phyloP scores from a whole-genome alignment of 1,140 invertebrate genomes.

The Aradophagus sp. region DNA sequence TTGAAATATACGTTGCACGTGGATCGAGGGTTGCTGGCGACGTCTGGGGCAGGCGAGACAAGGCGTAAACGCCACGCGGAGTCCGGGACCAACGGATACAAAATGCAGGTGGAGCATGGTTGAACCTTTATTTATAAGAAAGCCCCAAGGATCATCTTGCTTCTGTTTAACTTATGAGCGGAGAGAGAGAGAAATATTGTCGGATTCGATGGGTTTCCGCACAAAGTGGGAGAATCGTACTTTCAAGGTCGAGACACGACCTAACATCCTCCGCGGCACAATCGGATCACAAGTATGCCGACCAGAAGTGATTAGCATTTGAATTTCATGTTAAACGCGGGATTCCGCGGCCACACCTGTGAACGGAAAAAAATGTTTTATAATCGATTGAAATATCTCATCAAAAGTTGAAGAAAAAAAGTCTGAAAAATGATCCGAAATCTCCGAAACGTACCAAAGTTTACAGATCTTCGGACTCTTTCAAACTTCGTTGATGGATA shows the following conservation, averaged over 20 bases:
- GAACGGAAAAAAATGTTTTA: too few species aligned
- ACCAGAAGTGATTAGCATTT: constrained; percentile 31
- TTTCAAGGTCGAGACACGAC: constrained; percentile 50
- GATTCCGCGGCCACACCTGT: too few species aligned
- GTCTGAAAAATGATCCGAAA: too few species aligned
- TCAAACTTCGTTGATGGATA: too few species aligned
- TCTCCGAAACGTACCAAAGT: too few species aligned
- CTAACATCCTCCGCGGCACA: constrained; percentile 38
- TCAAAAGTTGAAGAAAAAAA: too few species aligned
- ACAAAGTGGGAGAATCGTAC: constrained; percentile 42
- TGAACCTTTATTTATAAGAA: constrained; percentile 73
- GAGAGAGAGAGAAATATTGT: constrained; percentile 44
- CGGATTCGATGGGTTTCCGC: constrained; percentile 40
- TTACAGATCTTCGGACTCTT: too few species aligned
- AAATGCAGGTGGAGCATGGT: constrained; percentile 59
- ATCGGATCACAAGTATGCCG: constrained; percentile 19
- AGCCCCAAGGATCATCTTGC: constrained; percentile 70
- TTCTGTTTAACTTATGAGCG: constrained; percentile 56
- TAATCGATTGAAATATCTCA: too few species aligned
- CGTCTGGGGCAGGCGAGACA: too few species aligned
- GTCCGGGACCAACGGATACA: constrained; percentile 63
- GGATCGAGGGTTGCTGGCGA: too few species aligned
- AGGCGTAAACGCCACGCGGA: constrained; percentile 28
- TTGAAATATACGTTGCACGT: too few species aligned
- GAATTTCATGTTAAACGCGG: constrained; percentile 16